A percentile compares a stretch with the other conserved stretches of the same genome.
Conservation (phyloP, 2,888 invertebrate genomes). For the Aleiodes leptofemur region DNA sequence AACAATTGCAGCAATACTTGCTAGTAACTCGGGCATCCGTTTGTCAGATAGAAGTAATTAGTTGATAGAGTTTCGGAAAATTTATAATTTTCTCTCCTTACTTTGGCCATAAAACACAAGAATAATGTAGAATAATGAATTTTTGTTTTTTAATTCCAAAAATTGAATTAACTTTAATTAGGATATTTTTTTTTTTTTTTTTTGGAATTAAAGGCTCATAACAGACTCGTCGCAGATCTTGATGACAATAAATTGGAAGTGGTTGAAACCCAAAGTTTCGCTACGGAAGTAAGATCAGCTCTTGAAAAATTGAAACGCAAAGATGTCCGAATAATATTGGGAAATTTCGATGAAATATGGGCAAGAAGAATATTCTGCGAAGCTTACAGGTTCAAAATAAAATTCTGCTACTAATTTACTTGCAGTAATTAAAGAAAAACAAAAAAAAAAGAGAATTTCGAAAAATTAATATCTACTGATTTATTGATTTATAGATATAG, state of each 20-base stretch:
- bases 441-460: not conserved
- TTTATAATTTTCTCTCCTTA: too few species aligned
- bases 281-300: constrained; percentile 89
- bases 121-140: too few species aligned
- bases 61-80: too few species aligned
- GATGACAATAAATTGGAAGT: constrained; percentile 89
- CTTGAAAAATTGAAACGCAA: constrained; percentile 89
- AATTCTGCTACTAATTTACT: not conserved
- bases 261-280: constrained; percentile 93
- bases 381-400: constrained; percentile 81
- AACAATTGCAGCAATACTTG: too few species aligned
- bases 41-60: too few species aligned
- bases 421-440: not conserved
- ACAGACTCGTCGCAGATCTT: constrained; percentile 90
- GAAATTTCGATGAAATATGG: constrained; percentile 97
- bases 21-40: too few species aligned
- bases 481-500: constrained; percentile 78
- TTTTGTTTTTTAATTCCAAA: too few species aligned
- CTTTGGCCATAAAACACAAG: too few species aligned
- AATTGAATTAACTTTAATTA: not conserved
- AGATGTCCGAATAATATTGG: constrained; percentile 95
- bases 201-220: constrained; percentile 83
- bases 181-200: not conserved
- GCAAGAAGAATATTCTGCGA: constrained; percentile 93
- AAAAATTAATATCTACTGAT: not conserved